Evolutionary conservation across 2,113 vertebrate genomes (phyloP).

Genomic region (Mola mola): DNA sequence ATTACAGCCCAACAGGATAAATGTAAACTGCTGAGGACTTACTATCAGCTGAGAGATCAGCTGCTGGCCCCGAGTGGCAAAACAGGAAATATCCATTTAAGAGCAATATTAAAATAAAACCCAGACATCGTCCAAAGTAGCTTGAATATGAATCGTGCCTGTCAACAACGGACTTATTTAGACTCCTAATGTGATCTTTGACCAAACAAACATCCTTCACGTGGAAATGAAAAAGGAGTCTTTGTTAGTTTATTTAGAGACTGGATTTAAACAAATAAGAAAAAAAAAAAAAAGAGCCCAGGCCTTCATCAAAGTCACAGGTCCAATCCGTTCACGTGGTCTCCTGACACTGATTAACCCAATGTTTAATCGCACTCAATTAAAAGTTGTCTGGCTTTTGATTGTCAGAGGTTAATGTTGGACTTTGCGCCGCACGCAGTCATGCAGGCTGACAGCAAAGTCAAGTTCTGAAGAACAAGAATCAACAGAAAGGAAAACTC

Average conservation of each 20-base stretch:
- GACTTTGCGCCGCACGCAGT: neutral
- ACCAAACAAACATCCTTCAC: no score
- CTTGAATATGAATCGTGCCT: neutral
- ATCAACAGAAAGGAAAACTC: neutral
- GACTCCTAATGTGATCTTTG: no score
- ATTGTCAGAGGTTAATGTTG: conserved; percentile 12
- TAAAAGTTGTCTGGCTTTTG: neutral
- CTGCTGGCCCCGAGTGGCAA: conserved; percentile 6
- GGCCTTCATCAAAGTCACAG: no score
- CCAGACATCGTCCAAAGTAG: neutral
- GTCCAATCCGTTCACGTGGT: no score
- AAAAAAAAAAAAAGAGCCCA: neutral
- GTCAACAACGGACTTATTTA: neutral
- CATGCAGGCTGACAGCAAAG: neutral
- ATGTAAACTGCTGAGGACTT: conserved; percentile 3
- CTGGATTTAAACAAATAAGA: no score
- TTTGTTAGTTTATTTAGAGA: neutral
- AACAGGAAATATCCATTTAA: conserved; percentile 37
- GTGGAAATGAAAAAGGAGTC: neutral
- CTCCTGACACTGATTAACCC: neutral
- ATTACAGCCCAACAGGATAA: conserved; percentile 10
- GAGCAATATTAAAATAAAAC: conserved; percentile 1
- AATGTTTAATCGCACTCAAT: conserved; percentile 1
- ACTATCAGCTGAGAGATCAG: conserved; percentile 8
- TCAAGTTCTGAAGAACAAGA: neutral